Conservation (phyloP, 2,797 vertebrate genomes). For the Borostomias antarcticus region DNA sequence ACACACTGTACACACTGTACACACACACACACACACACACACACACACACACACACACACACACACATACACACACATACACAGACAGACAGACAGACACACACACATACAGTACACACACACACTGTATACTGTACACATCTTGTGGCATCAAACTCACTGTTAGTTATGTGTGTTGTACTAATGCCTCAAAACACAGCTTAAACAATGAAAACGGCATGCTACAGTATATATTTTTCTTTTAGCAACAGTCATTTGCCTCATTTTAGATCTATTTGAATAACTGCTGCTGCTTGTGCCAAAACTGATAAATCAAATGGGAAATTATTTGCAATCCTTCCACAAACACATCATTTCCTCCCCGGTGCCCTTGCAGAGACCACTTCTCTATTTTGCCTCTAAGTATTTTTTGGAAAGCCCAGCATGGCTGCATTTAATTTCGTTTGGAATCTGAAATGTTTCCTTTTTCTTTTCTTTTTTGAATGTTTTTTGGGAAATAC, state of each 20-base stretch:
- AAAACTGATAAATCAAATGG: slow-evolving; percentile 56
- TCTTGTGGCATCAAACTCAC: neutral
- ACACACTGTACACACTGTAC: slow-evolving; percentile 22
- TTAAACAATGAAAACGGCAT: no score
- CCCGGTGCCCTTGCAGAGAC: slow-evolving; percentile 29
- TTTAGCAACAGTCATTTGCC: slow-evolving; percentile 24
- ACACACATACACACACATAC: slow-evolving; percentile 2
- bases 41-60: neutral
- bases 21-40: neutral
- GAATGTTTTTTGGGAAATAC: no score
- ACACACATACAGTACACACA: slow-evolving; percentile 9
- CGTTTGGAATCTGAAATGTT: slow-evolving; percentile 54
- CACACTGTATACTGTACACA: neutral
- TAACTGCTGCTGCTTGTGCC: slow-evolving; percentile 35
- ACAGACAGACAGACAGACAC: neutral
- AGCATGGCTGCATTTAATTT: slow-evolving; percentile 54
- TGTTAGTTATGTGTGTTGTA: slow-evolving; percentile 1
- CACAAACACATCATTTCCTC: slow-evolving; percentile 52
- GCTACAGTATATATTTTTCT: slow-evolving; percentile 9
- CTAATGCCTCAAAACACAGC: neutral
- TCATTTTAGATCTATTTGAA: slow-evolving; percentile 34
- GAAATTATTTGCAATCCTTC: slow-evolving; percentile 52
- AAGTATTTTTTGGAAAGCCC: slow-evolving; percentile 55
- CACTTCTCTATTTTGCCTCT: slow-evolving; percentile 27
- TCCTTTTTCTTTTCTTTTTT: no score